A percentile compares a stretch with the other conserved stretches of the same genome.
Conservation (phyloP, 2,888 invertebrate species). For the Standfussiana lucernea region DNA sequence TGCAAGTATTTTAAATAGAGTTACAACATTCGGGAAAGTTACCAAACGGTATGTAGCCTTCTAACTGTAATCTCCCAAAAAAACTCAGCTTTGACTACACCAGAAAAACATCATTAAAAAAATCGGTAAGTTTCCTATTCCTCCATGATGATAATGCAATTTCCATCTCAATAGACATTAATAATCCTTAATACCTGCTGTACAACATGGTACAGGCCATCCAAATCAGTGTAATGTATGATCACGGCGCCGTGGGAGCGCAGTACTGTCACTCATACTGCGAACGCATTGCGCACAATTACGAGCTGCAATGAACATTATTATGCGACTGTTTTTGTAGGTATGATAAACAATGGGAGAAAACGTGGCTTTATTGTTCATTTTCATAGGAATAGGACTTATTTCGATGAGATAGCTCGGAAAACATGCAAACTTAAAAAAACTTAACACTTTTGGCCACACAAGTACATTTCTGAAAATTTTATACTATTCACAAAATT, state of each 20-base stretch:
- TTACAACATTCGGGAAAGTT: no score
- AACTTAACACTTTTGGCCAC: background rate
- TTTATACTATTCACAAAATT: background rate
- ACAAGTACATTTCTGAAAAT: background rate
- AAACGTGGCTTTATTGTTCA: background rate
- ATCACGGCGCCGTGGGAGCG: conserved; percentile 59
- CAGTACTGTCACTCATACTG: conserved; percentile 65
- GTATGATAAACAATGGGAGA: background rate
- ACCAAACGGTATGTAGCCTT: no score
- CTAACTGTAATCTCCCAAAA: background rate
- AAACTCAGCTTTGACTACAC: background rate
- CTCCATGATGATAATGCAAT: background rate
- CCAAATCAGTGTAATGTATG: conserved; percentile 49
- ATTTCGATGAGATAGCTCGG: background rate
- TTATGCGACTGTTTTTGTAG: conserved; percentile 6
- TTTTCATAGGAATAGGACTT: background rate
- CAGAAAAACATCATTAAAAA: background rate
- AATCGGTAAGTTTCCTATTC: background rate
- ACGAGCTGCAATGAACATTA: conserved; percentile 24
- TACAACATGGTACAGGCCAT: conserved; percentile 24
- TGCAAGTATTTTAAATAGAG: no score
- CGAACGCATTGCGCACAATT: conserved; percentile 63
- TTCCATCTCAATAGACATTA: conserved; percentile 14
- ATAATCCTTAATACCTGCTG: conserved; percentile 24
- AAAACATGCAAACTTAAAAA: background rate